Percentiles rank a stretch among this genome's conserved stretches.
phyloP scores from a whole-genome alignment of 2,797 vertebrate species.

The Nyctibius grandis region DNA sequence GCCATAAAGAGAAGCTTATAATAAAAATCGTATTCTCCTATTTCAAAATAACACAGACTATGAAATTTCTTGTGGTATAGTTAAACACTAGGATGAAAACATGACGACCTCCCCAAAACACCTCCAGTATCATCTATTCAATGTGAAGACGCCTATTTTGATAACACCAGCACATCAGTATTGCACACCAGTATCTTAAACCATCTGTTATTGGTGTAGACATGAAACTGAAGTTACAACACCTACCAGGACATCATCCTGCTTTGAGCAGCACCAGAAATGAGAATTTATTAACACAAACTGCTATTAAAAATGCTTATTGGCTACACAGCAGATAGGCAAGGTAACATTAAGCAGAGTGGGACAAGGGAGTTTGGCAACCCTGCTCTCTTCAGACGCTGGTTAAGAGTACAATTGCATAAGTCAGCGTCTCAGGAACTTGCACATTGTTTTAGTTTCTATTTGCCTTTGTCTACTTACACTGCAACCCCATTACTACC shows the following conservation, averaged over 20 bases:
- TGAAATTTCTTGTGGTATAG: not conserved
- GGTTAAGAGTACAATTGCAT: not conserved
- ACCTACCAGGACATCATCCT: not conserved
- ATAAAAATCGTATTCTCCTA: not conserved
- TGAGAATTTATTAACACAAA: not conserved
- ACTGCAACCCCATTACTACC: not conserved
- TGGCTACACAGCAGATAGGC: not conserved
- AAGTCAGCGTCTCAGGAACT: not conserved
- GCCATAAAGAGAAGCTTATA: not conserved
- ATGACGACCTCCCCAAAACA: not conserved
- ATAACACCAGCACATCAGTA: not conserved
- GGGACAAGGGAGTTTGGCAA: not conserved
- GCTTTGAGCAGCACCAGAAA: not conserved
- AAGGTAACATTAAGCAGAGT: rapidly evolving
- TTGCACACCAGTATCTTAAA: not conserved
- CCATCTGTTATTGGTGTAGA: not conserved
- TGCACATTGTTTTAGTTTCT: not conserved
- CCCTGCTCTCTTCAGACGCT: rapidly evolving
- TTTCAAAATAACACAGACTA: not conserved
- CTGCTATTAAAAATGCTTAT: rapidly evolving
- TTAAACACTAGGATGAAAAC: not conserved
- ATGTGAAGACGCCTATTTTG: rapidly evolving
- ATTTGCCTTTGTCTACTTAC: not conserved
- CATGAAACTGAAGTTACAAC: not conserved
- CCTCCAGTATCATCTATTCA: not conserved